phyloP scores from a whole-genome alignment of 92 coral and sea anemone species.

The Siderastrea radians region DNA sequence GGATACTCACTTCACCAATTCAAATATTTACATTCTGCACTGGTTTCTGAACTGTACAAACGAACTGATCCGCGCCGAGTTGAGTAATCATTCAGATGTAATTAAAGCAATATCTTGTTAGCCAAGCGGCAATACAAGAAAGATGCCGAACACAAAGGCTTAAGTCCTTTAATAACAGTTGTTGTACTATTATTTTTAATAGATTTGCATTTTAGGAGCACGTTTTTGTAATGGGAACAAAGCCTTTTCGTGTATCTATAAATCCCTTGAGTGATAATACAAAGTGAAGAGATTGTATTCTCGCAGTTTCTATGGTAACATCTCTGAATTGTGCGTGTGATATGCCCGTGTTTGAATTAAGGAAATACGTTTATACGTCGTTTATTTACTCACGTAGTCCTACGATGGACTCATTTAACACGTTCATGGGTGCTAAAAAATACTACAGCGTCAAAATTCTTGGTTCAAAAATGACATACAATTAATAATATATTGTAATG shows the following conservation, averaged over 20 bases:
- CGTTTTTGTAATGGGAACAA: constrained; percentile 13
- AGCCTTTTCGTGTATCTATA: background rate
- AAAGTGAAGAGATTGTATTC: background rate
- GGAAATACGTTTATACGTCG: background rate
- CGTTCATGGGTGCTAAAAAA: too few species aligned
- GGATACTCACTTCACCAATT: constrained; percentile 16
- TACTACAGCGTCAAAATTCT: too few species aligned
- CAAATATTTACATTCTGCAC: constrained; percentile 6
- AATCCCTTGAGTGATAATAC: constrained; percentile 15
- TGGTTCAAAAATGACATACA: too few species aligned
- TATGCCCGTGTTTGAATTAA: background rate
- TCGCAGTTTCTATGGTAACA: constrained; percentile 34
- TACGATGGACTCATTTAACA: too few species aligned
- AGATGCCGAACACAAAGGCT: constrained; percentile 25
- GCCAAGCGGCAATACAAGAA: constrained; percentile 23
- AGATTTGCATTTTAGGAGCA: background rate
- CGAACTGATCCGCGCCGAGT: background rate
- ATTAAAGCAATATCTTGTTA: constrained; percentile 27
- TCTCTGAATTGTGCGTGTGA: background rate
- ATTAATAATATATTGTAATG: background rate
- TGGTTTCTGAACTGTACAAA: constrained; percentile 8
- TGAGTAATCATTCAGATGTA: constrained; percentile 4
- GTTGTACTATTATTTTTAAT: constrained; percentile 14
- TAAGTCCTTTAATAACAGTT: constrained; percentile 23
- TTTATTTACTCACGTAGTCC: too few species aligned